These are phyloP conservation scores for Mythimna impura DNA, from an alignment of 2,888 invertebrate species.

Conservation along the genomic window DNA sequence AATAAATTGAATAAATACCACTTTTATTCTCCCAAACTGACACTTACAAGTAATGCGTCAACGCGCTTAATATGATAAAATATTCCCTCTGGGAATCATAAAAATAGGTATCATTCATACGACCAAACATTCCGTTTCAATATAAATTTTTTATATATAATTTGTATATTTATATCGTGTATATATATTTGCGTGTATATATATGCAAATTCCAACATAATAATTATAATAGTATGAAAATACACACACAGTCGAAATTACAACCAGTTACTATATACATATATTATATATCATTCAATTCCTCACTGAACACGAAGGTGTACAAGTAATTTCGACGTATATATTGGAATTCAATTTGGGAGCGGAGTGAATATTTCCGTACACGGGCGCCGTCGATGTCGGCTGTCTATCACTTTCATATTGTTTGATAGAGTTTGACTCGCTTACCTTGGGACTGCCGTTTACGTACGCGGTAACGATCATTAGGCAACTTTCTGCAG, in stretches of 20 bases:
- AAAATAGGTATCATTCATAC: constrained; percentile 63
- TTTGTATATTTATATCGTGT: constrained; percentile 16
- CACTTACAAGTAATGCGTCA: constrained; percentile 48
- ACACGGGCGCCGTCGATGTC: constrained; percentile 58
- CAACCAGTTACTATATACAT: constrained; percentile 53
- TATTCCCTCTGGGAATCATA: constrained; percentile 58
- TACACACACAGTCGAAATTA: constrained; percentile 58
- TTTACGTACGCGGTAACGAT: constrained; percentile 59
- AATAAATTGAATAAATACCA: constrained; percentile 71
- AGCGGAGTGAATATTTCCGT: constrained; percentile 68
- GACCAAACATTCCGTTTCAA: constrained; percentile 58
- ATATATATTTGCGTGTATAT: constrained; percentile 43
- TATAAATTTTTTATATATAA: constrained; percentile 63
- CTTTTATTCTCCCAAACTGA: constrained; percentile 59
- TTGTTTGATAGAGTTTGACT: constrained; percentile 69
- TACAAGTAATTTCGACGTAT: constrained; percentile 65
- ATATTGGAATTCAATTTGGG: constrained; percentile 73
- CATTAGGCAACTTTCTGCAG: constrained; percentile 59
- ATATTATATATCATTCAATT: constrained; percentile 69
- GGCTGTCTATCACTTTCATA: constrained; percentile 69
- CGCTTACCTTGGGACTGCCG: constrained; percentile 49
- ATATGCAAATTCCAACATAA: constrained; percentile 55
- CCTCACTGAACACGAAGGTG: constrained; percentile 64
- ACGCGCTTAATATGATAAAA: constrained; percentile 66
- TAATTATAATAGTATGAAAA: constrained; percentile 47